phyloP scores from a whole-genome alignment of 2,888 invertebrate species.

The Vanessa cardui region DNA sequence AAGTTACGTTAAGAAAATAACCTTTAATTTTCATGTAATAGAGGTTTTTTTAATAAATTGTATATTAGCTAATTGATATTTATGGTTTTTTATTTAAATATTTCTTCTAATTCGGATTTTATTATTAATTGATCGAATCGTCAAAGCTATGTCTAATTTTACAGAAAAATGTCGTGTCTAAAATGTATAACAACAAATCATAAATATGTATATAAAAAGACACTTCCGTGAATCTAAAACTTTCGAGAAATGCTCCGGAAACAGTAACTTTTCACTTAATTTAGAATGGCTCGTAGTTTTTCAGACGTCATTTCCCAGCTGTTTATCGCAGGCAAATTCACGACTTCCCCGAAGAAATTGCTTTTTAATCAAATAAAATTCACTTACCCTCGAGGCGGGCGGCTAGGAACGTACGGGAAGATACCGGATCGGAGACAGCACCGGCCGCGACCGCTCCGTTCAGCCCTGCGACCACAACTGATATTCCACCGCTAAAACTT shows the following conservation, averaged over 20 bases:
- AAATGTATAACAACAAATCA: not conserved
- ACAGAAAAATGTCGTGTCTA: not conserved
- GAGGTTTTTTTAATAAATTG: too few relatives aligned
- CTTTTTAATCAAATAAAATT: constrained; percentile 80
- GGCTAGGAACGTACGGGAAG: constrained; percentile 48
- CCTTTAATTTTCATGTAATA: too few relatives aligned
- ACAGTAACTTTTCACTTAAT: constrained; percentile 30
- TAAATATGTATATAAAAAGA: constrained; percentile 3
- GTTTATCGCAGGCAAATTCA: constrained; percentile 51
- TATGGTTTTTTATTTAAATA: too few relatives aligned
- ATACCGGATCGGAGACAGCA: constrained; percentile 57
- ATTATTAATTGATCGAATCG: not conserved
- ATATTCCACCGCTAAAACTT: constrained; percentile 78
- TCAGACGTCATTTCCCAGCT: constrained; percentile 47
- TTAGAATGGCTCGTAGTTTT: constrained; percentile 17
- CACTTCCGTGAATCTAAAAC: constrained; percentile 20
- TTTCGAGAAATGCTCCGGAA: constrained; percentile 13
- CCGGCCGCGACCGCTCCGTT: constrained; percentile 66
- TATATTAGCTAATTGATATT: too few relatives aligned
- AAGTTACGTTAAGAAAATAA: too few relatives aligned
- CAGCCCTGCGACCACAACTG: constrained; percentile 75
- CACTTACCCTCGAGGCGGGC: constrained; percentile 75
- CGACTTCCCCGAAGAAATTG: constrained; percentile 72
- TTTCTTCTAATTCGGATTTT: not conserved
- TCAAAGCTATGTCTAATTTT: not conserved